These are phyloP conservation scores for Aromia moschata DNA, from an alignment of 2,888 invertebrate species.

Conservation along the genomic window DNA sequence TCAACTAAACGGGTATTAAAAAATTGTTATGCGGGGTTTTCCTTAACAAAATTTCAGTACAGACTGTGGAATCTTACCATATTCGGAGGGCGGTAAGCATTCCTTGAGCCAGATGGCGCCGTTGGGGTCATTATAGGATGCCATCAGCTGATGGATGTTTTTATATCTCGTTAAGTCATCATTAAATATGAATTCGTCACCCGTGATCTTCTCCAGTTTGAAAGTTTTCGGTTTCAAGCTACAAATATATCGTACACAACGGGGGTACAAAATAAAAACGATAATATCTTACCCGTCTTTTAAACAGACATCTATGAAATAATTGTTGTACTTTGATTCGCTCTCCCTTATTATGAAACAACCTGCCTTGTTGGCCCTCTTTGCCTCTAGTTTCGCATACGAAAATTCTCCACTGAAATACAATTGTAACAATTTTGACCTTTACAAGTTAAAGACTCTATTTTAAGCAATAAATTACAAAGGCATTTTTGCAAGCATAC, in stretches of 20 bases:
- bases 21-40: too few species aligned
- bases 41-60: too few species aligned
- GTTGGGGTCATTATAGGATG: slow-evolving; percentile 70
- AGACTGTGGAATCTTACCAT: too few species aligned
- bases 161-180: slow-evolving; percentile 66
- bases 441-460: too few species aligned
- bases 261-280: too few species aligned
- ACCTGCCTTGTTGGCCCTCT: slow-evolving; percentile 77
- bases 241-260: too few species aligned
- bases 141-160: slow-evolving; percentile 71
- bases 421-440: slow-evolving; percentile 5
- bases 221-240: slow-evolving; percentile 76
- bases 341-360: slow-evolving; percentile 86
- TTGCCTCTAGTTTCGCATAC: slow-evolving; percentile 83
- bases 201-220: slow-evolving; percentile 70
- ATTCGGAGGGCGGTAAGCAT: slow-evolving; percentile 87
- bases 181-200: slow-evolving; percentile 68
- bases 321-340: slow-evolving; percentile 69
- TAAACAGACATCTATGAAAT: slow-evolving; percentile 79
- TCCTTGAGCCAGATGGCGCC: slow-evolving; percentile 73
- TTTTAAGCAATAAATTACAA: too few species aligned
- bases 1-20: too few species aligned
- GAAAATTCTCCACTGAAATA: slow-evolving; percentile 80
- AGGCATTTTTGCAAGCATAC: too few species aligned
- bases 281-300: slow-evolving; percentile 74